These are phyloP conservation scores for Mustelus asterias DNA, from an alignment of 2,113 vertebrate genomes.

Conservation along the genomic window DNA sequence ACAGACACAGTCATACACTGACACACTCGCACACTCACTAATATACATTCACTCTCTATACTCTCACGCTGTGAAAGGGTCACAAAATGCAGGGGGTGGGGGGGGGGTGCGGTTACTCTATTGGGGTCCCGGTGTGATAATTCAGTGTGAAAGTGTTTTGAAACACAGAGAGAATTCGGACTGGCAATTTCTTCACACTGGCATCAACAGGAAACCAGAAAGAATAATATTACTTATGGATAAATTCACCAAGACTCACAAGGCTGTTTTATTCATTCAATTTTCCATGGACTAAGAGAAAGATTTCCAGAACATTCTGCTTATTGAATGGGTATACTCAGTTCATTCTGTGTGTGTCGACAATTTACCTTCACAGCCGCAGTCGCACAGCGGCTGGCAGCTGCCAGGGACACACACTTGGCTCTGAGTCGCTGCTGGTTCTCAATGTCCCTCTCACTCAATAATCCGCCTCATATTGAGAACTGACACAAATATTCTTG, in stretches of 20 bases:
- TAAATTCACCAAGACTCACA: conserved; percentile 10
- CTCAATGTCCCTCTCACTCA: not conserved
- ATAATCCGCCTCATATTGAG: not conserved
- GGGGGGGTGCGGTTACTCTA: not conserved
- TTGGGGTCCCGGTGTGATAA: not conserved
- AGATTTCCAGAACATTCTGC: conserved; percentile 16
- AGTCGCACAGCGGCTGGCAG: not conserved
- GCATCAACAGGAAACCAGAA: conserved; percentile 11
- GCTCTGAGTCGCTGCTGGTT: not conserved
- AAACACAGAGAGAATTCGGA: not conserved
- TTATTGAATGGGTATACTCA: not conserved
- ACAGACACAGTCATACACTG: too few species aligned
- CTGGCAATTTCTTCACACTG: conserved; percentile 26
- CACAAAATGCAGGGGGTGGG: not conserved
- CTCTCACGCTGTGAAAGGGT: not conserved
- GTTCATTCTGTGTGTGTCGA: not conserved
- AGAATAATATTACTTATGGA: not conserved
- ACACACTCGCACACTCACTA: not conserved
- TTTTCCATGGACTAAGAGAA: conserved; percentile 1
- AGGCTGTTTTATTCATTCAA: conserved; percentile 24
- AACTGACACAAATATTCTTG: not conserved
- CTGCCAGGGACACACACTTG: not conserved
- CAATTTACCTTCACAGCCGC: not conserved
- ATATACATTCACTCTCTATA: too few species aligned
- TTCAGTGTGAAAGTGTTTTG: not conserved